Evolutionary conservation across 2,113 vertebrate genomes (phyloP).

Genomic region (Poecile atricapillus): DNA sequence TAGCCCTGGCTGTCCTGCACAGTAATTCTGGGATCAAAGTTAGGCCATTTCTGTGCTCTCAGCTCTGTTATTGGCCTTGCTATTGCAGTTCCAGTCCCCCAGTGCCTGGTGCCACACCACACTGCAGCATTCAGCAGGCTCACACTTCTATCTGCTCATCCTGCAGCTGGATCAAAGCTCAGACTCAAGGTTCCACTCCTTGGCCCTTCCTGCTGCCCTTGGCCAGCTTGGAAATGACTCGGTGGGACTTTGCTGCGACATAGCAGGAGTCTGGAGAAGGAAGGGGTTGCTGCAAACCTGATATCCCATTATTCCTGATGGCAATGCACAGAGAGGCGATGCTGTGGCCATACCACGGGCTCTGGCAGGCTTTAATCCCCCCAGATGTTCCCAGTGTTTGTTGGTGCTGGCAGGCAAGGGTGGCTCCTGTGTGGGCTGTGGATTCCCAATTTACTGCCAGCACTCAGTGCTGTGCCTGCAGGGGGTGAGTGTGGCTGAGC

Average conservation of each 20-base stretch:
- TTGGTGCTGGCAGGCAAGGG: neutral
- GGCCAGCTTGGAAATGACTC: neutral
- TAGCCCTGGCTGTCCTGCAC: neutral
- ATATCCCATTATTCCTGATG: neutral
- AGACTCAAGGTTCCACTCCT: neutral
- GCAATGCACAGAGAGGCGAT: neutral
- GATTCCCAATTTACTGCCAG: neutral
- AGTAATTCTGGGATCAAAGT: neutral
- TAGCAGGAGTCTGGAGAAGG: neutral
- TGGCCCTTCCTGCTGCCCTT: neutral
- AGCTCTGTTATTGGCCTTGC: neutral
- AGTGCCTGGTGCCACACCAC: neutral
- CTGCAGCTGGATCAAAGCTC: neutral
- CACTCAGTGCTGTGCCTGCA: neutral
- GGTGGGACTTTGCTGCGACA: neutral
- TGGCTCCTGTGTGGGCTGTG: neutral
- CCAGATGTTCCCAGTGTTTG: neutral
- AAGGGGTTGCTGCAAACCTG: neutral
- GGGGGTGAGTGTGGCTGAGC: neutral
- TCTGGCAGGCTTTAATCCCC: neutral
- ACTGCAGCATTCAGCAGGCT: neutral
- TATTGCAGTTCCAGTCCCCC: neutral
- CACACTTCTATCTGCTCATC: neutral
- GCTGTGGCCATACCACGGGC: fast-evolving
- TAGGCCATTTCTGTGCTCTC: neutral